Conservation (phyloP, 2,888 invertebrate genomes). For the Scaptomyza cyrtandrae region DNA sequence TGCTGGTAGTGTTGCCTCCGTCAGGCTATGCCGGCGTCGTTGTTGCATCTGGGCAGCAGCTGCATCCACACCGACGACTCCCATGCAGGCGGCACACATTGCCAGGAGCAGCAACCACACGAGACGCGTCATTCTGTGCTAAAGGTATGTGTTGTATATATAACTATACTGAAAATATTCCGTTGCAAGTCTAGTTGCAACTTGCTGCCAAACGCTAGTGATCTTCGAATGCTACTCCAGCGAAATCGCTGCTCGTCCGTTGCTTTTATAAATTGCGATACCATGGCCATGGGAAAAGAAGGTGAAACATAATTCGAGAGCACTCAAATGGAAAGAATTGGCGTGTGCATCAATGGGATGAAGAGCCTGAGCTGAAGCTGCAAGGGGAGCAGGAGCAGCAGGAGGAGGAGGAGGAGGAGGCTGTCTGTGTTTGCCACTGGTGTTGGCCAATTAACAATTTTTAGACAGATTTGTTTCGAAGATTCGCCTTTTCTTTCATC, state of each 20-base stretch:
- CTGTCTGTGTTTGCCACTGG: conserved; percentile 27
- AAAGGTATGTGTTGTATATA: neutral
- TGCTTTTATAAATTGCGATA: conserved; percentile 82
- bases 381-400: neutral
- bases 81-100: conserved; percentile 45
- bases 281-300: conserved; percentile 14
- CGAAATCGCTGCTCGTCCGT: conserved; percentile 69
- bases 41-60: conserved; percentile 57
- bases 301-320: conserved; percentile 20
- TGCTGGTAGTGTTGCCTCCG: conserved; percentile 3
- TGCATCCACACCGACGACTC: conserved; percentile 20
- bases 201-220: conserved; percentile 43
- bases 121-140: conserved; percentile 56
- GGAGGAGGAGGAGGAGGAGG: neutral
- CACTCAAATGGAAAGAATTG: conserved; percentile 82
- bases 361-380: conserved; percentile 9
- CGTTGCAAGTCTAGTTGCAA: conserved; percentile 30
- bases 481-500: conserved; percentile 41
- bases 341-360: conserved; percentile 80
- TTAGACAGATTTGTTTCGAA: conserved; percentile 37
- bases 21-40: conserved; percentile 57
- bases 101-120: conserved; percentile 70
- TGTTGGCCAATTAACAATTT: conserved; percentile 62
- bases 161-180: conserved; percentile 1
- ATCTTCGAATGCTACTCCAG: conserved; percentile 78